Evolutionary conservation across 2,113 vertebrate genomes (phyloP).

Genomic region (Phoenicopterus ruber): DNA sequence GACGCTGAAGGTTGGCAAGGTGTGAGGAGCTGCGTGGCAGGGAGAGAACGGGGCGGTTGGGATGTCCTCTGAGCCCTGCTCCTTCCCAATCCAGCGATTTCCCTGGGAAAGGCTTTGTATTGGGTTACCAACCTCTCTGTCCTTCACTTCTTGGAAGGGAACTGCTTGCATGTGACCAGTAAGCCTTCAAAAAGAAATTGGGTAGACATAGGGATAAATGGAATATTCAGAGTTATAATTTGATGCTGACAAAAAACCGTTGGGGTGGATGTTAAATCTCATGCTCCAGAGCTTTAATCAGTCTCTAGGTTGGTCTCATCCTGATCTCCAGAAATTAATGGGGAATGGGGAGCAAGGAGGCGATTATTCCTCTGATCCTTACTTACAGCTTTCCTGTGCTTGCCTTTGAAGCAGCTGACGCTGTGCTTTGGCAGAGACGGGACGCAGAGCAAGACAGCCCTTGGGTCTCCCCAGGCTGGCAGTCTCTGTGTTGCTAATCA

Average conservation of each 20-base stretch:
- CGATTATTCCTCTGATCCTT: background rate
- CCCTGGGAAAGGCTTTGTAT: background rate
- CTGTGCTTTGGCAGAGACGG: background rate
- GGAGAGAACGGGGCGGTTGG: background rate
- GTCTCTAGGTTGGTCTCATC: background rate
- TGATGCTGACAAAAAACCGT: background rate
- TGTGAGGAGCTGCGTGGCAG: background rate
- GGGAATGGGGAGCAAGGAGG: background rate
- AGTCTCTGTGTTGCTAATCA: background rate
- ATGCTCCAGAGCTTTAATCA: background rate
- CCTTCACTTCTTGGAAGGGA: background rate
- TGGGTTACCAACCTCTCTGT: background rate
- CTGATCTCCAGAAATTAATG: background rate
- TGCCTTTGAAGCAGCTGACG: background rate
- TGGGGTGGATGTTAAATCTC: background rate
- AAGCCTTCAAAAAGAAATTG: background rate
- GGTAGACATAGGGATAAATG: background rate
- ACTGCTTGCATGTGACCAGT: background rate
- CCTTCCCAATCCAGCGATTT: background rate
- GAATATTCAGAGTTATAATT: background rate
- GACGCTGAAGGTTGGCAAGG: fast-evolving
- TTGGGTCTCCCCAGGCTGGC: background rate
- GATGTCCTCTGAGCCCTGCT: background rate
- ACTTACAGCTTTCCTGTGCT: background rate
- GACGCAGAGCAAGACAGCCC: background rate